phyloP scores from a whole-genome alignment of 2,888 invertebrate species.

The Oasisia sp. region DNA sequence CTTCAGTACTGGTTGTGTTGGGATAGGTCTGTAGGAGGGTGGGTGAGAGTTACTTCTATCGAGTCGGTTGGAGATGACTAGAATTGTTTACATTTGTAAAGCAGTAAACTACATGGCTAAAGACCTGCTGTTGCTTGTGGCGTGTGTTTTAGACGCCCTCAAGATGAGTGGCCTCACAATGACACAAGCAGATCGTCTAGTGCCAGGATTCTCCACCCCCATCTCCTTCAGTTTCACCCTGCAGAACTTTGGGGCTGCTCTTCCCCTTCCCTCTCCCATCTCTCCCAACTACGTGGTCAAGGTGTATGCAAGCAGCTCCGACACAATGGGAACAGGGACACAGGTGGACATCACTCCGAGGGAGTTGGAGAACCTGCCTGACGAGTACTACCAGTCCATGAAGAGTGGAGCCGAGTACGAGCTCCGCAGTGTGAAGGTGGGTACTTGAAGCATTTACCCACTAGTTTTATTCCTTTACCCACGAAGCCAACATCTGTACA shows the following conservation, averaged over 20 bases:
- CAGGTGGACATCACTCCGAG: conserved; percentile 13
- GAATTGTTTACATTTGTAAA: not conserved
- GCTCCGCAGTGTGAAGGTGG: not conserved
- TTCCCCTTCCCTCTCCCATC: not conserved
- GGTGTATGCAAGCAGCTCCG: not conserved
- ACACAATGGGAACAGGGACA: not conserved
- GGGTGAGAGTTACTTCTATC: no score
- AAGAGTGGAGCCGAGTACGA: not conserved
- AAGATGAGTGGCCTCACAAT: not conserved
- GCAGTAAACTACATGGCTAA: not conserved
- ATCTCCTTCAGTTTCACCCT: not conserved
- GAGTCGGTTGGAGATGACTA: no score
- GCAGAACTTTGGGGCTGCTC: conserved; percentile 22
- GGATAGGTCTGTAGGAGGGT: no score
- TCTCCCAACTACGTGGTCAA: conserved; percentile 13
- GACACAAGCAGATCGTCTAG: not conserved
- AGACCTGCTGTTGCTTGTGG: not conserved
- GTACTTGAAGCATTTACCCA: no score
- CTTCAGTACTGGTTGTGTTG: no score
- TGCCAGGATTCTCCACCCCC: not conserved
- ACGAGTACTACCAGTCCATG: not conserved
- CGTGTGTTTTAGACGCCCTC: not conserved
- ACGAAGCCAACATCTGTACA: no score
- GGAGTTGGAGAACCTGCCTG: not conserved
- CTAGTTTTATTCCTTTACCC: no score